phyloP scores from a whole-genome alignment of 1,140 invertebrate species.

The Myzus persicae region DNA sequence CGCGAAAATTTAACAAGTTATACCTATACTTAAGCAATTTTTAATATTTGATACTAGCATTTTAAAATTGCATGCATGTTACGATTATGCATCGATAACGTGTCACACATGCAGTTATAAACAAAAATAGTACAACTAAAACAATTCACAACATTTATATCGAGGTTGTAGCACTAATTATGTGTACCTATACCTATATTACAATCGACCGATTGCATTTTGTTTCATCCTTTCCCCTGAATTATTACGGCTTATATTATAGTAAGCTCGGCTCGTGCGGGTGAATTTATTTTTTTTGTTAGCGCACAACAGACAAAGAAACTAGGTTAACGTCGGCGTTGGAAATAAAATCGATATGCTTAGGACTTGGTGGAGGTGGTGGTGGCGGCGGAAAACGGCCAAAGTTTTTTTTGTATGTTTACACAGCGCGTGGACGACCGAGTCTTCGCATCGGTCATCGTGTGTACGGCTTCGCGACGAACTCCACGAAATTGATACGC shows the following conservation, averaged over 20 bases:
- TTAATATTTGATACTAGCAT: not conserved
- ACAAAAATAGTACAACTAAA: not conserved
- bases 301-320: not conserved
- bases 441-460: not conserved
- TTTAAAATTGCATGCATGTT: not conserved
- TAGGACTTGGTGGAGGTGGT: no score
- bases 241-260: not conserved
- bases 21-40: no score
- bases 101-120: not conserved
- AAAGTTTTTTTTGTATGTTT: constrained; percentile 11
- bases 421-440: not conserved
- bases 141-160: not conserved
- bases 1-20: not conserved
- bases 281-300: not conserved
- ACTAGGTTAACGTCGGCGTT: not conserved
- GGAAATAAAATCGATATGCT: constrained; percentile 16
- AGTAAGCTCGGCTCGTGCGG: not conserved
- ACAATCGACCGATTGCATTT: not conserved
- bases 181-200: not conserved
- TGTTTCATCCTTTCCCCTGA: not conserved
- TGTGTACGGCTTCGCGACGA: constrained; percentile 5
- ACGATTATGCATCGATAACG: not conserved
- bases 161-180: not conserved
- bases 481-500: constrained; percentile 5
- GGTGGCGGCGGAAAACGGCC: not conserved